Conservation (phyloP, 1,140 invertebrate species). For the Pentalonia nigronervosa region DNA sequence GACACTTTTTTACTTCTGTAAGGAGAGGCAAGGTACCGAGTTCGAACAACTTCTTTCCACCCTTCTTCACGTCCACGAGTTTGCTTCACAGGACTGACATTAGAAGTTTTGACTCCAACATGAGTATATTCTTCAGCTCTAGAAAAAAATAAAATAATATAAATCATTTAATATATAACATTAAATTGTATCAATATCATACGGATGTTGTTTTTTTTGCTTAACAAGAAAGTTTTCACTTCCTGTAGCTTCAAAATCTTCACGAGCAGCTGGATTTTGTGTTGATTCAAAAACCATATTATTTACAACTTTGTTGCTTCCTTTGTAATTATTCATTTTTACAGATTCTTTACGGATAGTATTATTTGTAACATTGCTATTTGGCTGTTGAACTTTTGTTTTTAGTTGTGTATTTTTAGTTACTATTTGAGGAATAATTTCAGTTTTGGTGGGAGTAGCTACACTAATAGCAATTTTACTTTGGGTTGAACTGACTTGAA, state of each 20-base stretch:
- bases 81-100: slow-evolving; percentile 36
- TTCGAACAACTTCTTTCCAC: slow-evolving; percentile 96
- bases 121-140: slow-evolving; percentile 41
- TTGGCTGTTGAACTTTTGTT: slow-evolving; percentile 37
- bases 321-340: slow-evolving; percentile 43
- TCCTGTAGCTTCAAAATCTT: slow-evolving; percentile 75
- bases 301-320: slow-evolving; percentile 62
- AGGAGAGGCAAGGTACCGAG: slow-evolving; percentile 66
- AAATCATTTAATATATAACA: slow-evolving; percentile 52
- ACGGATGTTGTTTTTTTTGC: slow-evolving; percentile 67
- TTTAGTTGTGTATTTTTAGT: not conserved
- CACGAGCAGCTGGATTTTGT: slow-evolving; percentile 72
- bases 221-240: slow-evolving; percentile 66
- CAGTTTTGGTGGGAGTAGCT: slow-evolving; percentile 12
- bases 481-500: slow-evolving; percentile 8
- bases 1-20: slow-evolving; percentile 81
- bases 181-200: not conserved
- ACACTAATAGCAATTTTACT: slow-evolving; percentile 17
- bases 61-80: slow-evolving; percentile 79
- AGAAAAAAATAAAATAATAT: slow-evolving; percentile 48
- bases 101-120: slow-evolving; percentile 36
- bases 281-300: slow-evolving; percentile 70
- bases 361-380: slow-evolving; percentile 27
- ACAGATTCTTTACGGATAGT: slow-evolving; percentile 35
- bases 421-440: not conserved